These are phyloP conservation scores for Astropecten irregularis DNA, from an alignment of 53 echinoderm and acorn worm genomes.

Conservation along the genomic window DNA sequence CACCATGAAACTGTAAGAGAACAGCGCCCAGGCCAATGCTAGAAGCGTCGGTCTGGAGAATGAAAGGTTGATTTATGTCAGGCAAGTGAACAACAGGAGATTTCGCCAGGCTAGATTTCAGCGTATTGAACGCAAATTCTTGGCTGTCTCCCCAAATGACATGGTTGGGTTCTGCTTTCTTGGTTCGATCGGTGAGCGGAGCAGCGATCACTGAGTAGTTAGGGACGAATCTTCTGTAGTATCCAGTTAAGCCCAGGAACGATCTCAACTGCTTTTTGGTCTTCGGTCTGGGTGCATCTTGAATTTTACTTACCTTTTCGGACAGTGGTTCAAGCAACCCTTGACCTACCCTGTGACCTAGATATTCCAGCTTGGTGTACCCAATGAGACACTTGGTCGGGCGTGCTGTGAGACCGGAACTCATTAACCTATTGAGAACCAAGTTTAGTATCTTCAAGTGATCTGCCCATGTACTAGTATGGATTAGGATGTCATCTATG, in stretches of 20 bases:
- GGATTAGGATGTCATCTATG: no score
- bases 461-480: not conserved
- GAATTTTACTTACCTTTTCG: slow-evolving; percentile 16
- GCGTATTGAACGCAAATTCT: slow-evolving; percentile 30
- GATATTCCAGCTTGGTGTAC: not conserved
- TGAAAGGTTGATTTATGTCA: slow-evolving; percentile 12
- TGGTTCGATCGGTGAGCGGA: slow-evolving; percentile 18
- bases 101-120: slow-evolving; percentile 6
- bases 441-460: not conserved
- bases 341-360: slow-evolving; percentile 9
- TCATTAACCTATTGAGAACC: not conserved
- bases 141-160: slow-evolving; percentile 7
- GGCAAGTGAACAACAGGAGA: slow-evolving; percentile 20
- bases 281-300: slow-evolving; percentile 1
- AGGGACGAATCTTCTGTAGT: slow-evolving; percentile 28
- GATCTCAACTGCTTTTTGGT: slow-evolving; percentile 20
- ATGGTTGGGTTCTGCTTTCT: slow-evolving; percentile 24
- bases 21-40: slow-evolving; percentile 22
- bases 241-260: slow-evolving; percentile 36
- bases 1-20: slow-evolving; percentile 16
- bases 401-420: not conserved
- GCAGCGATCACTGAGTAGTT: slow-evolving; percentile 36
- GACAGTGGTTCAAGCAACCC: slow-evolving; percentile 1
- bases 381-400: not conserved
- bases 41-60: slow-evolving; percentile 36